Evolutionary conservation across 2,113 vertebrate species (phyloP), one percentile per base, ranked within the genome.

Genomic region (Rafetus swinhoei): DNA sequence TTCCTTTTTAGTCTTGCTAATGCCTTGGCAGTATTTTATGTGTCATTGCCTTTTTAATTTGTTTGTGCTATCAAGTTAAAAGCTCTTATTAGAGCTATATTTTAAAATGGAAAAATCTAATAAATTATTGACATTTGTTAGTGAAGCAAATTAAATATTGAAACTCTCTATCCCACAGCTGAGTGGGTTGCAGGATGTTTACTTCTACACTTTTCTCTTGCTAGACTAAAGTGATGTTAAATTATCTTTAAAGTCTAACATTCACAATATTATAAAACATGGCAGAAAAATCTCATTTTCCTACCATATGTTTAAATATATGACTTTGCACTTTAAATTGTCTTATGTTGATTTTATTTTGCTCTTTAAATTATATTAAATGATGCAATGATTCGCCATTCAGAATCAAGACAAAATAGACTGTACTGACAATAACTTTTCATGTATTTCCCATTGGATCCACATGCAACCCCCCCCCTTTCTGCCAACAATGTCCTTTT

Each of bases 231-330:
- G 72, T 88, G 53, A 32, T 18, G 54, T 87, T 25, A 59, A 89
- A 22, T 10, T 87, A 54, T 83, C 22, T 56, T 84, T 72, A 72
- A 92, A 91, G 81, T 86, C 57, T 76, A 22, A 53, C 83, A 81
- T 69, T 91, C 52, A 81, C 57, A 10, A 79, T 45, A 25, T 12
- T 87, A 14, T 94, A 19, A 88, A 90, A 56, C 56, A 56, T 52
- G 79, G 90, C 69, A 83, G 87, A 29, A 62, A 88, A 77, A 80
- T 87, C 12, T 91, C 53, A 59, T 19, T 92, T 91, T 77, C 65
- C 65, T 35, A 35, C 19, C 18, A 35, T 72, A 35, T 83, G 77
- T 6, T 77, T 25, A 77, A 85, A 29, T 62, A 12, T 93, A 27
- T 0, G 1, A 79, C 79, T 88, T 83, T 55, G 45, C 4, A 3